Evolutionary conservation across 2,888 invertebrate species (phyloP), one percentile per base, ranked within the genome.

Genomic region (Timema podura): DNA sequence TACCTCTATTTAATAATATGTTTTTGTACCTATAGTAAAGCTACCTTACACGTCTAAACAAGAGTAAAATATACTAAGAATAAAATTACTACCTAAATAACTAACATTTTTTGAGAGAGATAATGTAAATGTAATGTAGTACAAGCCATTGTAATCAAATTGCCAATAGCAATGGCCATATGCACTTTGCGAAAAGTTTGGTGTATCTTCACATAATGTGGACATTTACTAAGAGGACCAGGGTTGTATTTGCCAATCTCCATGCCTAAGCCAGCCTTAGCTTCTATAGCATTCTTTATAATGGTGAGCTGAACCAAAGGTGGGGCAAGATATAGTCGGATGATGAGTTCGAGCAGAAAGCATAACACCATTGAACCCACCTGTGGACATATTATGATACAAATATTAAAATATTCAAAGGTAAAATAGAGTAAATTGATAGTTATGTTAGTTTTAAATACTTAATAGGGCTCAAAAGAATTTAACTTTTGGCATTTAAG

Each of bases 121-220:
- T 89, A 88, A 79, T 88, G 84, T 70, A 91, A 80, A 79, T 91
- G 91, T 73, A 89, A 81, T 65, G 87, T 84, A 10, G 89, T 89
- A 76, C 88, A 89, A 8, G 84, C 85, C 81, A 91, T 86, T 0
- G 89, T 85, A 45, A 87, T 83, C 81, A 95, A 87, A 78, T 94
- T 94, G 70, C 92, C 91, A 80, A 91, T 88, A 13, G 93, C 93
- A 76, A 93, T 90, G 72, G 84, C 84, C 79, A 90, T 89, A 82
- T 95, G 95, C 68, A 90, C 86, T 59, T 87, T 85, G 67, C 94
- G 87, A 82, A 95, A 95, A 48, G 87, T 83, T 75, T 85, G 86
- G 77, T 93, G 87, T 15, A 93, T 86, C 77, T 87, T 87, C 75
- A 91, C 83, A 82, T 94, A 95, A 79, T 91, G 90, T 0, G 92